phyloP scores from a whole-genome alignment of 1,140 invertebrate genomes.

The Drosophila quadrilineata region DNA sequence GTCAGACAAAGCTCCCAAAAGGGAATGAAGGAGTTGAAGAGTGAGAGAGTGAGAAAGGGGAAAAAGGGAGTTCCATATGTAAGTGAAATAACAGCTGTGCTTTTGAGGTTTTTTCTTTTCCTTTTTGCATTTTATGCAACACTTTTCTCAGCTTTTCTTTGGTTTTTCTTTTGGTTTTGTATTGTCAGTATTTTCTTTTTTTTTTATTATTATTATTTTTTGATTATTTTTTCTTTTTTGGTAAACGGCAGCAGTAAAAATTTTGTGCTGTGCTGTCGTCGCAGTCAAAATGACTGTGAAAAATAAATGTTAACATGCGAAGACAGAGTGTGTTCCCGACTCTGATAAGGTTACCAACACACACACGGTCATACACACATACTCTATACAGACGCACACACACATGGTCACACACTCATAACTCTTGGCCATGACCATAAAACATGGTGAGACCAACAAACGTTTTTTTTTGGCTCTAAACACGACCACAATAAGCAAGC shows the following conservation, averaged over 20 bases:
- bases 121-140: slow-evolving; percentile 49
- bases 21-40: no score
- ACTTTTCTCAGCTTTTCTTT: no score
- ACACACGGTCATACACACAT: slow-evolving; percentile 1
- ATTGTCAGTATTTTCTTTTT: slow-evolving; percentile 39
- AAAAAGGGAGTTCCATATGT: no score
- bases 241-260: slow-evolving; percentile 45
- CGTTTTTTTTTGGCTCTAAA: slow-evolving; percentile 31
- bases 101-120: slow-evolving; percentile 36
- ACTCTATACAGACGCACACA: background rate
- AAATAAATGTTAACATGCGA: slow-evolving; percentile 74
- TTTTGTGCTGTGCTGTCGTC: slow-evolving; percentile 68
- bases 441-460: slow-evolving; percentile 27
- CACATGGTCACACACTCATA: slow-evolving; percentile 5
- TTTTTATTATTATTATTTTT: no score
- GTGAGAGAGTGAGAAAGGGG: no score
- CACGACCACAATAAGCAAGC: slow-evolving; percentile 16
- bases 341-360: slow-evolving; percentile 28
- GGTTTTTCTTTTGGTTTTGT: slow-evolving; percentile 45
- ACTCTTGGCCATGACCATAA: slow-evolving; percentile 28
- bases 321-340: slow-evolving; percentile 44
- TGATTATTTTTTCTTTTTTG: no score
- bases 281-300: slow-evolving; percentile 65
- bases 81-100: slow-evolving; percentile 46
- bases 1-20: slow-evolving; percentile 63